phyloP scores from a whole-genome alignment of 2,888 invertebrate species.

The Tipula confusa region DNA sequence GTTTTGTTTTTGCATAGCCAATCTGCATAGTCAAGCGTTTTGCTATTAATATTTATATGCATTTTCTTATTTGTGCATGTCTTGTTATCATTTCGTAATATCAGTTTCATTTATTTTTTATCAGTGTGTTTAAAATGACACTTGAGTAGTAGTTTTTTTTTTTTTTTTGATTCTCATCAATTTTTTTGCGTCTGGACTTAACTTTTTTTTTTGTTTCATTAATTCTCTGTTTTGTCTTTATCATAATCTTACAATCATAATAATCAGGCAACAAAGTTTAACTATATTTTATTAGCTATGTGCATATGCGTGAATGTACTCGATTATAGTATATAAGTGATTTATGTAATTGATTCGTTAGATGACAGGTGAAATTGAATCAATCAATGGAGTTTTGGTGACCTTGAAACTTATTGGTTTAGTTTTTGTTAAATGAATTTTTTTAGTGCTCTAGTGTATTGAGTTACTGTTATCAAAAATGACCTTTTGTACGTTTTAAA shows the following conservation, averaged over 20 bases:
- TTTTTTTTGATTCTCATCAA: conserved; percentile 20
- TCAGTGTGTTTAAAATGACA: conserved; percentile 20
- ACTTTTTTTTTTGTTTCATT: not conserved
- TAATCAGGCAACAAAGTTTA: not conserved
- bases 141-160: conserved; percentile 5
- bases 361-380: too few relatives aligned
- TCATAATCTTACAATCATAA: not conserved
- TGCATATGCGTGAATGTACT: too few relatives aligned
- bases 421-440: too few relatives aligned
- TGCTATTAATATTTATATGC: not conserved
- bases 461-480: not conserved
- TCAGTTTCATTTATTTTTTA: conserved; percentile 6
- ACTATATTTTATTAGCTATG: not conserved
- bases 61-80: not conserved
- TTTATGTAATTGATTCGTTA: too few relatives aligned
- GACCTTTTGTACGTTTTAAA: too few relatives aligned
- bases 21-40: not conserved
- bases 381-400: too few relatives aligned
- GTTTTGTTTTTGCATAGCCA: not conserved
- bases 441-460: too few relatives aligned
- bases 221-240: not conserved
- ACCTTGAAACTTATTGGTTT: too few relatives aligned
- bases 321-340: too few relatives aligned
- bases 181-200: conserved; percentile 12
- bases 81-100: conserved; percentile 12